Evolutionary conservation across 2,888 invertebrate genomes (phyloP), one percentile per base, ranked within the genome.

Genomic region (Drosophila gaucha): DNA sequence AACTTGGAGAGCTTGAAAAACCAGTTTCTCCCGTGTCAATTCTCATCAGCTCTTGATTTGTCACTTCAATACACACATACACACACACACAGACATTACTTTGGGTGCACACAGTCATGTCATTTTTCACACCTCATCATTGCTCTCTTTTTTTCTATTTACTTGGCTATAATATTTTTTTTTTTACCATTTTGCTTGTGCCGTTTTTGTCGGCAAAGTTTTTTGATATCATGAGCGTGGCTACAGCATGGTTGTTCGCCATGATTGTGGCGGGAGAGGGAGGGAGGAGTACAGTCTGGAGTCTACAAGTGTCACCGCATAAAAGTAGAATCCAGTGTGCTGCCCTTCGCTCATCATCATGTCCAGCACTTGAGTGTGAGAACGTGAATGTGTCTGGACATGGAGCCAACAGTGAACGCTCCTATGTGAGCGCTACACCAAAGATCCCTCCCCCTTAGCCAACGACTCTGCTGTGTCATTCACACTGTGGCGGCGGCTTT

Each of bases 201-300:
- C 50, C 59, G 59, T 60, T 66, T 86, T 76, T 85, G 83, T 88
- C 88, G 83, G 83, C 80, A 83, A 83, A 78, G 66, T 73, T 83
- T 76, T 86, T 85, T 85, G 79, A 86, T 83, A 88, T 82, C 83
- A 68, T 49, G 66, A 84, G 67, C 63, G 52, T 80, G 66, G 58
- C 49, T 60, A 41, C 43, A 36, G 54, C 22, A 22, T 14, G 28
- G 20, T 33, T 33, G n/a, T 3, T 18, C 18, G n/a, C n/a, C 24
- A 12, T 5, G n/a, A n/a, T n/a, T n/a, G n/a, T n/a, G 24, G 6
- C 5, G n/a, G 2, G 2, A 0, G 14, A 50, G 33, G 38, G 35
- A 14, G 9, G n/a, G 28, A 20, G 6, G 6, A 2, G n/a, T 3
- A 12, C 16, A 39, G 24, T n/a, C 14, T 43, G 31, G 54, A 47